Evolutionary conservation across 2,113 vertebrate genomes (phyloP), one percentile per base, ranked within the genome.

Genomic region (Gymnorhina tibicen): DNA sequence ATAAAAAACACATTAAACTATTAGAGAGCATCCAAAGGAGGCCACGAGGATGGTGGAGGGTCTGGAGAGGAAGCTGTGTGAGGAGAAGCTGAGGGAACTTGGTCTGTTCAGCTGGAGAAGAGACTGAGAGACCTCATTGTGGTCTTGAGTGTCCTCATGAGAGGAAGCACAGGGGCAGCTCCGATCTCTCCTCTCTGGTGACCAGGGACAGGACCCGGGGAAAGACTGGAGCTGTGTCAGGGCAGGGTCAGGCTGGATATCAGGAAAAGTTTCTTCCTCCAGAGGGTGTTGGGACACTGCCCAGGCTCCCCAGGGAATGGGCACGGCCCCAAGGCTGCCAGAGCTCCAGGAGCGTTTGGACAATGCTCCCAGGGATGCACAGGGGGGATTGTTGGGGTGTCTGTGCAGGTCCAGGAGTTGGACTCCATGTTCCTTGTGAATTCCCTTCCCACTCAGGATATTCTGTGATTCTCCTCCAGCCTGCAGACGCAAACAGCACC

Each of bases 341-440:
- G 42, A 80, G 21, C 26, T 73, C 42, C 32, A 58, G 37, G 37
- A 66, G 14, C 0, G 1, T 28, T 80, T 66, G 59, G 68, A 27
- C 32, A 73, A 0, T 0, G 0, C 58, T 23, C 1, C 2, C 42
- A 35, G 42, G 32, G 37, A n/a, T 50, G 66, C 16, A 1, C 20
- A 39, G 42, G 16, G 32, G 77, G 19, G 33, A 5, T n/a, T 74
- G 22, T 1, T 39, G 37, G 33, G 33, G 19, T 10, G 37, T 28
- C 8, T 67, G 33, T 13, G 33, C 27, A 46, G 46, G 5, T 9
- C 0, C 27, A 37, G 20, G 39, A 18, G 39, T 0, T 16, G 52
- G 16, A 52, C 44, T 21, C 0, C 1, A 14, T 33, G 37, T 39
- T 10, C 52, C 28, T 7, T 39, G 8, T 44, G 37, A 19, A 19